phyloP scores from a whole-genome alignment of 2,797 vertebrate genomes.

The Sylvia borin region DNA sequence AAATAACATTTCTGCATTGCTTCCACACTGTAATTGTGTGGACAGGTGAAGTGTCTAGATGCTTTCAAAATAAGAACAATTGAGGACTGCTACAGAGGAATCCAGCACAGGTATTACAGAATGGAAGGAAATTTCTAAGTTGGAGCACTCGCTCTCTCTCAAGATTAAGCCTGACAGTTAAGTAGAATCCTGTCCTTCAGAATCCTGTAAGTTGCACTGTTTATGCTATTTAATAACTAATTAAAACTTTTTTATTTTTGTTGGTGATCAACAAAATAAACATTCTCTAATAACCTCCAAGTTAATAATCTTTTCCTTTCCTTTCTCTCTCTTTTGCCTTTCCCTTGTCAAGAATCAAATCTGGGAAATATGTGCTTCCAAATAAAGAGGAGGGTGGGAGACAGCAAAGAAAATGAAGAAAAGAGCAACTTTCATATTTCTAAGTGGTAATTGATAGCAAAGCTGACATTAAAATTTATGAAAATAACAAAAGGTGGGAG shows the following conservation, averaged over 20 bases:
- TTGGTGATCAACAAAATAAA: not conserved
- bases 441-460: not conserved
- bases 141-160: not conserved
- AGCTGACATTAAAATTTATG: not conserved
- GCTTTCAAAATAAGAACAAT: not conserved
- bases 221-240: not conserved
- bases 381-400: accelerated
- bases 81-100: not conserved
- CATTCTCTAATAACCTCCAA: not conserved
- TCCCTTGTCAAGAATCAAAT: not conserved
- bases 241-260: not conserved
- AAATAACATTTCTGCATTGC: not conserved
- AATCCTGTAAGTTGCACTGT: not conserved
- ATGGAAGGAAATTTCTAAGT: not conserved
- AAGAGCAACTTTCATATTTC: not conserved
- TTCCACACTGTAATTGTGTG: not conserved
- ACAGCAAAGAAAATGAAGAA: not conserved
- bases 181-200: not conserved
- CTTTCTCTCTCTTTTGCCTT: not conserved
- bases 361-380: not conserved
- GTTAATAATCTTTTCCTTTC: not conserved
- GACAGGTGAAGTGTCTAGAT: not conserved
- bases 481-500: accelerated
- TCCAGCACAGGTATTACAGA: not conserved
- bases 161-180: not conserved